Evolutionary conservation across 2,888 invertebrate genomes (phyloP).

Genomic region (Xylocampa areola): DNA sequence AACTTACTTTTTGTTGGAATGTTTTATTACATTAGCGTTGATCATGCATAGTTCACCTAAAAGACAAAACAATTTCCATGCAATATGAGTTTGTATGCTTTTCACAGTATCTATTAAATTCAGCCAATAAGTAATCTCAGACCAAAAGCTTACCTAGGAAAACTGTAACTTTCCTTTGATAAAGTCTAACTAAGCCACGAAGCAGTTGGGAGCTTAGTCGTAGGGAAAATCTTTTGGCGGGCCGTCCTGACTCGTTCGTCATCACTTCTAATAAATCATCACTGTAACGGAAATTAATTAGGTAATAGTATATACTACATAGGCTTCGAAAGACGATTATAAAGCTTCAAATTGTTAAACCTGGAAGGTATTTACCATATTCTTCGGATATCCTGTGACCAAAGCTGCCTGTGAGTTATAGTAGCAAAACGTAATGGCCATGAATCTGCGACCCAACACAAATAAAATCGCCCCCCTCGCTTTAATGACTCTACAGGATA

Average conservation of each 20-base stretch:
- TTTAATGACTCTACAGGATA: slow-evolving; percentile 79
- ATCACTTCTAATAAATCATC: slow-evolving; percentile 79
- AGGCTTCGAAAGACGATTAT: background rate
- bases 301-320: background rate
- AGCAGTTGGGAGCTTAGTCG: slow-evolving; percentile 82
- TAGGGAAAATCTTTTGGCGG: slow-evolving; percentile 79
- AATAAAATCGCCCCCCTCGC: slow-evolving; percentile 82
- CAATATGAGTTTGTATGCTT: background rate
- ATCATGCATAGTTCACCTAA: slow-evolving; percentile 82
- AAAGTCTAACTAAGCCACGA: slow-evolving; percentile 79
- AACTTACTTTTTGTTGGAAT: slow-evolving; percentile 79
- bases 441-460: slow-evolving; percentile 85
- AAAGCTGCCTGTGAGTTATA: slow-evolving; percentile 78
- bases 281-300: slow-evolving; percentile 67
- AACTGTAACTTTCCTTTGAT: slow-evolving; percentile 76
- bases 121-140: no score
- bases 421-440: slow-evolving; percentile 82
- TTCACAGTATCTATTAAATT: background rate
- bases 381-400: slow-evolving; percentile 80
- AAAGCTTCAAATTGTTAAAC: background rate
- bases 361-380: slow-evolving; percentile 72
- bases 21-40: slow-evolving; percentile 76
- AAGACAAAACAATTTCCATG: slow-evolving; percentile 45
- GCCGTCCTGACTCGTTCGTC: slow-evolving; percentile 79
- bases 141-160: slow-evolving; percentile 70